These are phyloP conservation scores for Antitype chi DNA, from an alignment of 2,888 invertebrate species.

Conservation along the genomic window DNA sequence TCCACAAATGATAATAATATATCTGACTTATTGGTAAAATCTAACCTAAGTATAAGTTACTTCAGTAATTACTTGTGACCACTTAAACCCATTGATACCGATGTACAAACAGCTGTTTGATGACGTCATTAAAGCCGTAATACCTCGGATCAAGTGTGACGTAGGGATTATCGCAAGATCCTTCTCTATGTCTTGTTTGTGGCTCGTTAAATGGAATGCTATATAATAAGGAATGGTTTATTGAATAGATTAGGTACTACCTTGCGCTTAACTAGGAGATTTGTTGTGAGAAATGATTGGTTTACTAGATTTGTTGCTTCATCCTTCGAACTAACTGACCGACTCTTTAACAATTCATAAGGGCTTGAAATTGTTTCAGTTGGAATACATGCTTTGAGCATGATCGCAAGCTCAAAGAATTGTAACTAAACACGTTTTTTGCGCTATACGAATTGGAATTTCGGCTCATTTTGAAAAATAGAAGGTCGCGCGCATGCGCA, in stretches of 20 bases:
- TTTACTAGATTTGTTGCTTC: neutral
- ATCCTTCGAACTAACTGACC: neutral
- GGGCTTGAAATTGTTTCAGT: too few relatives aligned
- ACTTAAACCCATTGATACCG: neutral
- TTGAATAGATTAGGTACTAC: neutral
- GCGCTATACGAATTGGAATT: too few relatives aligned
- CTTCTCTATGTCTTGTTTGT: conserved; percentile 21
- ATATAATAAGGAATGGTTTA: conserved; percentile 21
- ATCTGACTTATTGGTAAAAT: neutral
- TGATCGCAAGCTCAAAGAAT: too few relatives aligned
- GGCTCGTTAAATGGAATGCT: conserved; percentile 12
- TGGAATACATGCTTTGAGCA: too few relatives aligned
- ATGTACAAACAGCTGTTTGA: conserved; percentile 41
- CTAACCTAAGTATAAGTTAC: neutral
- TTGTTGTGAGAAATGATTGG: neutral
- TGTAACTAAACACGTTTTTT: too few relatives aligned
- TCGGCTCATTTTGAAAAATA: too few relatives aligned
- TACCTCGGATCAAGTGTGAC: conserved; percentile 35
- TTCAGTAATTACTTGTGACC: conserved; percentile 16
- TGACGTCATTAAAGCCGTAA: conserved; percentile 48
- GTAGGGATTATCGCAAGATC: conserved; percentile 20
- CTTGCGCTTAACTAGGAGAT: neutral
- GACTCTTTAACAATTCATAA: neutral
- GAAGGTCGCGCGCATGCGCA: too few relatives aligned
- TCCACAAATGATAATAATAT: neutral